Percentiles rank a stretch among this genome's conserved stretches.
Conservation (phyloP, 1,140 invertebrate species). For the Neodiprion pinetum region DNA sequence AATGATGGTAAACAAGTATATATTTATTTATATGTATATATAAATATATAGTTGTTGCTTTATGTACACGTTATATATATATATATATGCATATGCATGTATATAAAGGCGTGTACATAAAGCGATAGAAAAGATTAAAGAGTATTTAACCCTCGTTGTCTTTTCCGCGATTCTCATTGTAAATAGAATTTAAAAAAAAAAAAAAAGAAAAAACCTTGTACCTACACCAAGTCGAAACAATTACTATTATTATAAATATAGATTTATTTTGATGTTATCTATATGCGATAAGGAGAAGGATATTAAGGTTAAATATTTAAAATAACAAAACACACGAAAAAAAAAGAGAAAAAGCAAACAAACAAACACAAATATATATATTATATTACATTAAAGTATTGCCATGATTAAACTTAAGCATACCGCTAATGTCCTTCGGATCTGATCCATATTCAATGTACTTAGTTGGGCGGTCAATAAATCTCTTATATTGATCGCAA, state of each 20-base stretch:
- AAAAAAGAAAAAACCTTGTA: constrained; percentile 10
- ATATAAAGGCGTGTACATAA: no score
- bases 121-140: not conserved
- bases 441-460: constrained; percentile 58
- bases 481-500: not conserved
- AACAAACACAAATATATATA: not conserved
- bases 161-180: not conserved
- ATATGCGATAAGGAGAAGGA: constrained; percentile 37
- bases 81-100: no score
- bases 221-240: constrained; percentile 18
- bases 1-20: no score
- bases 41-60: no score
- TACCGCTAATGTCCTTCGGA: constrained; percentile 58
- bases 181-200: constrained; percentile 24
- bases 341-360: not conserved
- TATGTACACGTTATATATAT: no score
- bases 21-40: no score
- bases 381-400: constrained; percentile 5
- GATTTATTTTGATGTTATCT: constrained; percentile 65
- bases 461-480: constrained; percentile 60
- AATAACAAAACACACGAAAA: constrained; percentile 6
- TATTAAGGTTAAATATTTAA: constrained; percentile 9
- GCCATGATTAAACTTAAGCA: constrained; percentile 34
- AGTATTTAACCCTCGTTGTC: not conserved
- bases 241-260: constrained; percentile 50